Conservation (phyloP, 2,888 invertebrate species). For the Piscicola geometra region DNA sequence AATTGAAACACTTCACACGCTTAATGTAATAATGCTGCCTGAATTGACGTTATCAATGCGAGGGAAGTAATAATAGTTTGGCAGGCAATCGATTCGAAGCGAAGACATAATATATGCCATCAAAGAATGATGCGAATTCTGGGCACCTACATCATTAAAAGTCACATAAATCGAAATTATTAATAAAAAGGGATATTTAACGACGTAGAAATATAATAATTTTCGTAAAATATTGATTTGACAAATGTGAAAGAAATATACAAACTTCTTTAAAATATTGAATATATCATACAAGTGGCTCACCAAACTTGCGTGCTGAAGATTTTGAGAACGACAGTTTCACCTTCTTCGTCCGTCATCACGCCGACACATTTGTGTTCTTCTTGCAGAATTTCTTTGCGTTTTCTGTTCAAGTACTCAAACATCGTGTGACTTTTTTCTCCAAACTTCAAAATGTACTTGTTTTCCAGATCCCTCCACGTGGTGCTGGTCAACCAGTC, state of each 20-base stretch:
- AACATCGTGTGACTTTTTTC: slow-evolving; percentile 22
- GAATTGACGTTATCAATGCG: background rate
- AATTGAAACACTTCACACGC: no score
- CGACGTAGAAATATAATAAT: background rate
- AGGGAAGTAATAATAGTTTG: background rate
- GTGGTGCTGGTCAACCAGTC: slow-evolving; percentile 46
- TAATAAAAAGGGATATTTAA: background rate
- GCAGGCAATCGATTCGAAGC: background rate
- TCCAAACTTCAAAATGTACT: slow-evolving; percentile 43
- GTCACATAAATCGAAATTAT: background rate
- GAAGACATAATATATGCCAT: background rate
- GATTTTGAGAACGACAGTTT: slow-evolving; percentile 1
- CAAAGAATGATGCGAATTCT: background rate
- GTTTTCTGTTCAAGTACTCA: slow-evolving; percentile 30
- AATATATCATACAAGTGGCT: background rate
- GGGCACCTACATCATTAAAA: background rate
- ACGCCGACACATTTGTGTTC: slow-evolving; percentile 35
- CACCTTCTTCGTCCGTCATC: slow-evolving; percentile 27
- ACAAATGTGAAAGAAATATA: no score
- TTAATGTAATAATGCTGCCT: no score
- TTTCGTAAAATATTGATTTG: background rate
- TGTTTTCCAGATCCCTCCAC: slow-evolving; percentile 50
- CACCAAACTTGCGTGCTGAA: slow-evolving; percentile 31
- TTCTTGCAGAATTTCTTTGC: slow-evolving; percentile 29
- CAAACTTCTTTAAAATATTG: no score